These are phyloP conservation scores for Caradrina kadenii DNA, from an alignment of 2,888 invertebrate species.

Conservation along the genomic window DNA sequence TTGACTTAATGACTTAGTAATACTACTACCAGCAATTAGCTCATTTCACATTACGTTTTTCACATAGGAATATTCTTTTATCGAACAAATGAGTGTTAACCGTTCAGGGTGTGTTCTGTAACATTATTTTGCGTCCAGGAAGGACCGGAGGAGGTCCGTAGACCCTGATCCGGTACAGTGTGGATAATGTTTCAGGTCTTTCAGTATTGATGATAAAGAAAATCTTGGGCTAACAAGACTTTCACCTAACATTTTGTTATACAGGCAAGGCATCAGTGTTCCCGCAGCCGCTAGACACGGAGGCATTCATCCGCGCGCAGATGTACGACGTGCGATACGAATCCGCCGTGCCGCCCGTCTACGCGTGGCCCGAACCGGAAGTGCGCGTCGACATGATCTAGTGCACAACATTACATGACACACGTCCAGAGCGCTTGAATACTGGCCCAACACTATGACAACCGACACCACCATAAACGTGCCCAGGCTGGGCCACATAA, in stretches of 20 bases:
- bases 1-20: not conserved
- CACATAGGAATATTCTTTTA: not conserved
- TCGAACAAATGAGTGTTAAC: not conserved
- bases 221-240: not conserved
- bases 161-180: too few species aligned
- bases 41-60: not conserved
- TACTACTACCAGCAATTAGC: not conserved
- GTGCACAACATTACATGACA: slow-evolving; percentile 14
- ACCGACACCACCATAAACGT: not conserved
- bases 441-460: slow-evolving; percentile 2
- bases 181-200: not conserved
- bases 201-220: not conserved
- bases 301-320: slow-evolving; percentile 94
- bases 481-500: not conserved
- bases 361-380: slow-evolving; percentile 82
- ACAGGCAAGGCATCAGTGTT: slow-evolving; percentile 94
- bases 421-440: slow-evolving; percentile 18
- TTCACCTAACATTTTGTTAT: slow-evolving; percentile 42
- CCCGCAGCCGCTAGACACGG: slow-evolving; percentile 94
- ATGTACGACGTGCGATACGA: slow-evolving; percentile 94
- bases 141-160: not conserved
- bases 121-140: too few species aligned
- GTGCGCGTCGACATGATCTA: slow-evolving; percentile 77
- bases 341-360: slow-evolving; percentile 92
- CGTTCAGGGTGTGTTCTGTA: not conserved